phyloP scores from a whole-genome alignment of 1,140 invertebrate genomes.

The Proales similis region DNA sequence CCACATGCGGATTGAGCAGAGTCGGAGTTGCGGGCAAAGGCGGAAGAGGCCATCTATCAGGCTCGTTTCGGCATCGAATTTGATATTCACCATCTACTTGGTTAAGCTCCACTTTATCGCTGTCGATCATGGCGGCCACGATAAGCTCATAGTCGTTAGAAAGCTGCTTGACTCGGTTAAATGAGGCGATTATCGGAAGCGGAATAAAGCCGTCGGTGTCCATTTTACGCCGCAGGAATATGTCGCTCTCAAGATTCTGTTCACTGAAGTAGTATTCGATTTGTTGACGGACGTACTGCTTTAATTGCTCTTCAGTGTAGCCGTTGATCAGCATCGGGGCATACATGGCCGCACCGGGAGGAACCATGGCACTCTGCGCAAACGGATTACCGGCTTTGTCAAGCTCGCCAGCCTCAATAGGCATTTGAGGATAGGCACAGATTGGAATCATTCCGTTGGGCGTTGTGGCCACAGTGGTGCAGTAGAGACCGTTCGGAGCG shows the following conservation, averaged over 20 bases:
- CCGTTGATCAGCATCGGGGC: not conserved
- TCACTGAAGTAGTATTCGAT: conserved; percentile 95
- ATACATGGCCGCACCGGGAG: too few relatives aligned
- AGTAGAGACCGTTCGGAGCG: conserved; percentile 23
- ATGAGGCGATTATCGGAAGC: conserved; percentile 83
- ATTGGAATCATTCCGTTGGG: not conserved
- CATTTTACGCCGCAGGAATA: conserved; percentile 94
- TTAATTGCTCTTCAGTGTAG: not conserved
- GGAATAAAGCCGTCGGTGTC: conserved; percentile 82
- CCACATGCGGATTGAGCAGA: conserved; percentile 70
- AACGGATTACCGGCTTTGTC: not conserved
- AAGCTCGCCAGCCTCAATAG: not conserved
- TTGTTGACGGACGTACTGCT: conserved; percentile 8
- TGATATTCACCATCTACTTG: conserved; percentile 68
- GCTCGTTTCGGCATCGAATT: conserved; percentile 71
- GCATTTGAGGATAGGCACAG: not conserved
- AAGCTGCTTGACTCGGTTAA: conserved; percentile 80
- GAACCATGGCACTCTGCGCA: too few relatives aligned
- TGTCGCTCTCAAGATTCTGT: conserved; percentile 88
- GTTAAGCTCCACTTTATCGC: conserved; percentile 58
- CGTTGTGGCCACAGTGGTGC: conserved; percentile 9
- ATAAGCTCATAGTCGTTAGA: conserved; percentile 76
- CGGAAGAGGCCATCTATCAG: conserved; percentile 69
- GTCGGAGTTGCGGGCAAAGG: conserved; percentile 39
- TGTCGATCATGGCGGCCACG: conserved; percentile 42